Evolutionary conservation across 2,113 vertebrate genomes (phyloP).

Genomic region (Scartelaos histophorus): DNA sequence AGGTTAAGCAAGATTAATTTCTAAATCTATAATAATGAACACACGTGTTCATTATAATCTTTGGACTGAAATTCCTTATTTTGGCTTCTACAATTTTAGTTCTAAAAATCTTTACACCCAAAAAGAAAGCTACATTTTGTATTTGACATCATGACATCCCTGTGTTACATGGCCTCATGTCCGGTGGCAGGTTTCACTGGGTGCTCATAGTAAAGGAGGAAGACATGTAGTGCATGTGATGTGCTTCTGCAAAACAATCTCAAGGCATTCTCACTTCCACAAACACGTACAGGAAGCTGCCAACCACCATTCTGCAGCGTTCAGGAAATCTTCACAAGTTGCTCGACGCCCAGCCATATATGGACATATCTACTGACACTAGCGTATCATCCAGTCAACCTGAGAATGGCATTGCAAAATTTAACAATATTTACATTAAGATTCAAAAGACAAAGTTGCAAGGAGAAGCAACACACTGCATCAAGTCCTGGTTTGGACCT

Average conservation of each 20-base stretch:
- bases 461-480: not conserved
- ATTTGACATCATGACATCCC: not conserved
- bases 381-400: not conserved
- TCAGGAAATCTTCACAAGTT: conserved; percentile 27
- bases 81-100: no score
- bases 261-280: conserved; percentile 33
- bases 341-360: conserved; percentile 12
- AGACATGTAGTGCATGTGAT: conserved; percentile 8
- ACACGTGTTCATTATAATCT: not conserved
- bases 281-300: conserved; percentile 25
- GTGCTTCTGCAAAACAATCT: conserved; percentile 20
- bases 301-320: conserved; percentile 19
- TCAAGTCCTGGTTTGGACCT: no score
- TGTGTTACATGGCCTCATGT: not conserved
- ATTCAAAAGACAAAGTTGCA: not conserved
- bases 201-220: not conserved
- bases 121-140: not conserved
- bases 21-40: no score
- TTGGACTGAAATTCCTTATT: not conserved
- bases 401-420: not conserved
- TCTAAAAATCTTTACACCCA: not conserved
- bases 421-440: not conserved
- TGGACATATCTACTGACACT: conserved; percentile 9
- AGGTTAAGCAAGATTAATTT: no score
- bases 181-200: not conserved